These are phyloP conservation scores for Palaemon carinicauda DNA, from an alignment of 1,140 invertebrate genomes.

Conservation along the genomic window DNA sequence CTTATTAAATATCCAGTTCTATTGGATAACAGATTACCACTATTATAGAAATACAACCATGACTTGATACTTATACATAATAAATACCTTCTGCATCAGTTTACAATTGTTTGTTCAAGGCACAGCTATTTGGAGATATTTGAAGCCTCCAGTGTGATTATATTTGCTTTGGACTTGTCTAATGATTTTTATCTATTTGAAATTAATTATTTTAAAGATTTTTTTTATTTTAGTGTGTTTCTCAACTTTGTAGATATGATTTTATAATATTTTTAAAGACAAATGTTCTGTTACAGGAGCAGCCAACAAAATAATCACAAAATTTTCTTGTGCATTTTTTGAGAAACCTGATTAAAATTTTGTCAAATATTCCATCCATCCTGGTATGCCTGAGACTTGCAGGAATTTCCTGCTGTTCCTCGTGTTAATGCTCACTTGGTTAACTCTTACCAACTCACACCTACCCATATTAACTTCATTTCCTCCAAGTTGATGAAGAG, in stretches of 20 bases:
- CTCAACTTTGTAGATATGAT: conserved; percentile 55
- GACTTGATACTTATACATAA: conserved; percentile 36
- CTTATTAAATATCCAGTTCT: conserved; percentile 53
- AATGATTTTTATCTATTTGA: conserved; percentile 15
- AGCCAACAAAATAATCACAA: conserved; percentile 50
- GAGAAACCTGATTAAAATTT: conserved; percentile 51
- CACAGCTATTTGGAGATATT: conserved; percentile 44
- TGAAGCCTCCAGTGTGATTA: conserved; percentile 51
- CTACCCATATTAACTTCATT: conserved; percentile 43
- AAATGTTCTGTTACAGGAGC: conserved; percentile 52
- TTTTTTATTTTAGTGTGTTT: conserved; percentile 37
- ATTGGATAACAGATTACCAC: conserved; percentile 52
- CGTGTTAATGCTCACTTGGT: conserved; percentile 38
- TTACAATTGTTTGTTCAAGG: conserved; percentile 37
- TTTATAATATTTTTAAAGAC: conserved; percentile 44
- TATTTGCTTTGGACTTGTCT: conserved; percentile 32
- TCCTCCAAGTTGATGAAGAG: conserved; percentile 10
- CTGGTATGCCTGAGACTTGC: conserved; percentile 53
- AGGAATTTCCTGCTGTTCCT: conserved; percentile 28
- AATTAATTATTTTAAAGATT: no score
- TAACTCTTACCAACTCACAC: conserved; percentile 32
- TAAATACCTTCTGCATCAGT: conserved; percentile 19
- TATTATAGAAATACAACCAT: conserved; percentile 49
- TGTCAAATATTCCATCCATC: conserved; percentile 55
- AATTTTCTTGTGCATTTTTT: conserved; percentile 55